Percentiles rank a stretch among this genome's conserved stretches.
Conservation (phyloP, 2,888 invertebrate species). For the Epinotia brunnichana region DNA sequence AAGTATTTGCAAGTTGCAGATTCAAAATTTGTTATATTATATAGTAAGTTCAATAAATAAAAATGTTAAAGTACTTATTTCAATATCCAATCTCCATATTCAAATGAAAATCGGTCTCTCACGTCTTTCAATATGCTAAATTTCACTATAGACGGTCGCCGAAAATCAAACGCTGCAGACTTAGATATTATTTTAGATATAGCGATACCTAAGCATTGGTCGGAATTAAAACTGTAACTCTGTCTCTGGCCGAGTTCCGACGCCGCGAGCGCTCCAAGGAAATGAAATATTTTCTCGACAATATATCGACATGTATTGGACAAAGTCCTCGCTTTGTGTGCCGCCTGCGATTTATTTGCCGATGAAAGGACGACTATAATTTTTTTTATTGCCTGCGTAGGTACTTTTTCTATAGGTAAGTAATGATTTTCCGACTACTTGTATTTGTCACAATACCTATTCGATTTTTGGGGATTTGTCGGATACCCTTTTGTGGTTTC, state of each 20-base stretch:
- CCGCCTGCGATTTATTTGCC: constrained; percentile 61
- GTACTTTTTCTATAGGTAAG: constrained; percentile 48
- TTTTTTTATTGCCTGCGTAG: constrained; percentile 53
- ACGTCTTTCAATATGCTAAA: too few species aligned
- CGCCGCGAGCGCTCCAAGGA: constrained; percentile 47
- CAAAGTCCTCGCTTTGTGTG: constrained; percentile 54
- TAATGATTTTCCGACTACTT: constrained; percentile 46
- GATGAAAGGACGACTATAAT: constrained; percentile 56
- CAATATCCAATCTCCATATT: too few species aligned
- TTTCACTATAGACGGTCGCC: too few species aligned
- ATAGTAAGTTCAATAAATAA: too few species aligned
- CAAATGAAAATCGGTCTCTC: too few species aligned
- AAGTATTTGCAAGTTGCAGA: too few species aligned
- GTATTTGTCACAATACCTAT: constrained; percentile 43
- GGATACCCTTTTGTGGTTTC: constrained; percentile 30
- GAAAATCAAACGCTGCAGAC: not conserved
- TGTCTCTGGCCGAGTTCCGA: constrained; percentile 22
- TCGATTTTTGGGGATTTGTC: constrained; percentile 39
- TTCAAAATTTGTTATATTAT: too few species aligned
- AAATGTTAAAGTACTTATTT: too few species aligned
- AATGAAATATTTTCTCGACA: constrained; percentile 64
- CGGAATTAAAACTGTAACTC: constrained; percentile 25
- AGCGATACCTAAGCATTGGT: constrained; percentile 4
- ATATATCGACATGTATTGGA: constrained; percentile 62
- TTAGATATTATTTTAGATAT: not conserved